Evolutionary conservation across 2,797 vertebrate species (phyloP).

Genomic region (Nannoperca australis): DNA sequence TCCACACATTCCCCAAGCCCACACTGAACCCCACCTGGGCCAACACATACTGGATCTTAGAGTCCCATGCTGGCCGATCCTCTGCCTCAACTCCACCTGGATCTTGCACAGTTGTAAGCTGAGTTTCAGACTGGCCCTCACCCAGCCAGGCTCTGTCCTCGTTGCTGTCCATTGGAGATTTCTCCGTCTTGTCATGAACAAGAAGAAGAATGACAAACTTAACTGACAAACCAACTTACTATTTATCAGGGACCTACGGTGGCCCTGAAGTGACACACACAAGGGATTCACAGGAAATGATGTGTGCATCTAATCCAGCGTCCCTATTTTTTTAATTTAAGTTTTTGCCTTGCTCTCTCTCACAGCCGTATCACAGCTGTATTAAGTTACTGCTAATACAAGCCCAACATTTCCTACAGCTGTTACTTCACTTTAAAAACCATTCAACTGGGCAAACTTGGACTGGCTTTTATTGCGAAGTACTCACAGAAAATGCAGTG

Average conservation of each 20-base stretch:
- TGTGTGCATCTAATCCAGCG: not conserved
- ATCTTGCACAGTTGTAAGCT: constrained; percentile 54
- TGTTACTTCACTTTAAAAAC: not conserved
- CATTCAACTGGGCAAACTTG: not conserved
- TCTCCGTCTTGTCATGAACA: constrained; percentile 76
- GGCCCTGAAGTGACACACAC: too few species aligned
- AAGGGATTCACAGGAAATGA: not conserved
- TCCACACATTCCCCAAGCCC: constrained; percentile 91
- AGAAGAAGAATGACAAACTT: not conserved
- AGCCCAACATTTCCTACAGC: not conserved
- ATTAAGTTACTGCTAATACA: not conserved
- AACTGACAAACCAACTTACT: not conserved
- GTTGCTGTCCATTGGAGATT: constrained; percentile 71
- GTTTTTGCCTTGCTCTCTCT: not conserved
- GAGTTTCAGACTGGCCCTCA: constrained; percentile 71
- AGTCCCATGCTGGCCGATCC: constrained; percentile 86
- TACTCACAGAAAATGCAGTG: not conserved
- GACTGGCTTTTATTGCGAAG: not conserved
- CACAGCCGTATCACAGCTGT: not conserved
- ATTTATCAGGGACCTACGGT: not conserved
- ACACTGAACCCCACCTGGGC: constrained; percentile 93
- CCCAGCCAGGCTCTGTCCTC: constrained; percentile 67
- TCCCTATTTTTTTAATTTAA: not conserved
- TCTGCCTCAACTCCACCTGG: constrained; percentile 2
- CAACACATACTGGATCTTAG: constrained; percentile 90